Percentiles rank a stretch among this genome's conserved stretches.
phyloP scores from a whole-genome alignment of 2,797 vertebrate genomes.

The Pachyuromys duprasi region DNA sequence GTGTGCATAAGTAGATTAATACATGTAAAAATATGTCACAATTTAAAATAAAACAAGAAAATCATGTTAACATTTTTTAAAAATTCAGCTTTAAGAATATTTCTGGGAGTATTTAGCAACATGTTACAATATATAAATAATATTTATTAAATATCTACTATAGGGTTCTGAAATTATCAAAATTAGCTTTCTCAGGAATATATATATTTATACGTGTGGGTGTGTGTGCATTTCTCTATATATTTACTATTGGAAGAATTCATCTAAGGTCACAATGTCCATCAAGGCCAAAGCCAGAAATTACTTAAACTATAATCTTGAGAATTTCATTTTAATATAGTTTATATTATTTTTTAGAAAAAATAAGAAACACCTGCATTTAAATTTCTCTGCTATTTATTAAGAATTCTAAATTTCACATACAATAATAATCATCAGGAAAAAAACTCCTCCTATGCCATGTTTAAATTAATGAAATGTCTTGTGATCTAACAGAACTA shows the following conservation, averaged over 20 bases:
- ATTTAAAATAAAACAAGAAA: background rate
- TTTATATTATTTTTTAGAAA: background rate
- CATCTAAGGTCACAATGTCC: fast-evolving
- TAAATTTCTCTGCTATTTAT: background rate
- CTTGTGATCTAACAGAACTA: background rate
- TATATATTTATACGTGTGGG: background rate
- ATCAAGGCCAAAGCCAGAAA: background rate
- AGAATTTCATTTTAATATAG: background rate
- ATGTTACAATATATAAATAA: background rate
- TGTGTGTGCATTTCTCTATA: too few relatives aligned
- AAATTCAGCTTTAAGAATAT: background rate
- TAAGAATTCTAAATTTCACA: background rate
- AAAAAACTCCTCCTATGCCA: background rate
- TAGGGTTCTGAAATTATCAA: background rate
- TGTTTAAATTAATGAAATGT: background rate
- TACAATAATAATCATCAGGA: background rate
- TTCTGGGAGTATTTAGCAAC: background rate
- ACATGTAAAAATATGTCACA: background rate
- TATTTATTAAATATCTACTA: background rate
- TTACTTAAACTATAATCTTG: background rate
- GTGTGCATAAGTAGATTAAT: background rate
- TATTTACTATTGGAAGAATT: background rate
- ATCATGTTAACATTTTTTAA: background rate
- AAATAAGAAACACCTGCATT: background rate
- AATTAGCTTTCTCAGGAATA: background rate